Percentiles rank a stretch among this genome's conserved stretches.
Conservation (phyloP, 2,797 vertebrate genomes). For the Thripadectes ignobilis region DNA sequence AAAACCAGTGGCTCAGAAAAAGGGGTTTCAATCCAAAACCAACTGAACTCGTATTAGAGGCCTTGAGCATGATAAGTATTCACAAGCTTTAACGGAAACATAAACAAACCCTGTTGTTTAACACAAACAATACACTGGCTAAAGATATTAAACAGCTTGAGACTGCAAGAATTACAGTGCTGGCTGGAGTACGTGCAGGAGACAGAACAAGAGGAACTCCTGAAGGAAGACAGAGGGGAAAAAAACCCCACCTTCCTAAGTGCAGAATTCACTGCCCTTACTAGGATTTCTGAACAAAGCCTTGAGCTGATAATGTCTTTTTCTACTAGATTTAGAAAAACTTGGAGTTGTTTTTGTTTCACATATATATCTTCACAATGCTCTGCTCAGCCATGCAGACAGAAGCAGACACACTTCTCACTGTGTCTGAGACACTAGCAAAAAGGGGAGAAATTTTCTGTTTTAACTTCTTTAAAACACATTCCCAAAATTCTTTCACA, state of each 20-base stretch:
- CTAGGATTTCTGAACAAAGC: background rate
- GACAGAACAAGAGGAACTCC: background rate
- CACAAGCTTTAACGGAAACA: background rate
- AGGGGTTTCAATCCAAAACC: background rate
- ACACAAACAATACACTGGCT: background rate
- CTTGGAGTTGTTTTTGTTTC: background rate
- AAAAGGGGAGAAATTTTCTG: background rate
- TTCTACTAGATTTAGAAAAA: background rate
- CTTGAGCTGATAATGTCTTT: background rate
- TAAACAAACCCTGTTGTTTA: background rate
- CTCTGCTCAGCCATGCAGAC: background rate
- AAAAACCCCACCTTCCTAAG: background rate
- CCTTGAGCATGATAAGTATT: background rate
- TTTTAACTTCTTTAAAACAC: background rate
- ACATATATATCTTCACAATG: background rate
- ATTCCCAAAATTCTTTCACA: background rate
- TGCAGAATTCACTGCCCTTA: background rate
- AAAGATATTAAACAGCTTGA: background rate
- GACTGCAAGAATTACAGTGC: background rate
- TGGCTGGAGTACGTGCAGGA: background rate
- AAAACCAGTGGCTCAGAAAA: background rate
- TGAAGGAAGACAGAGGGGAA: background rate
- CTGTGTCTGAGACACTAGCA: fast-evolving
- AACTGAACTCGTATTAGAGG: background rate
- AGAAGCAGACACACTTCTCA: background rate